These are phyloP conservation scores for Malacoctenus gilli DNA, from an alignment of 2,797 vertebrate species.

Conservation along the genomic window DNA sequence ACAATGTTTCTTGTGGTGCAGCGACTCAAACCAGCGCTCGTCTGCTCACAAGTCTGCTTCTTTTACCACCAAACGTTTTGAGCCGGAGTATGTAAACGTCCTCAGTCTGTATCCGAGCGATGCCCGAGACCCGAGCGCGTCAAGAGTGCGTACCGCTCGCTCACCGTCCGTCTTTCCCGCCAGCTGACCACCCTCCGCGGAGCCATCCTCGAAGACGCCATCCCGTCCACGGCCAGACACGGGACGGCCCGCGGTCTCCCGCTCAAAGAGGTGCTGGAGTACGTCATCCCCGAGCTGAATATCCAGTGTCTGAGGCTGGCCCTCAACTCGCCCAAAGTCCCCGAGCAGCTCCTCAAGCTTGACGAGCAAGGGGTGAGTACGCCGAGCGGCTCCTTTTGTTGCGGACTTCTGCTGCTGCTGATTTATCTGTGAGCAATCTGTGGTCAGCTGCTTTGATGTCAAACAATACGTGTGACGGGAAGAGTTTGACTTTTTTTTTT, in stretches of 20 bases:
- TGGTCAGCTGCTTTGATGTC: conserved; percentile 3
- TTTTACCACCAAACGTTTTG: too few relatives aligned
- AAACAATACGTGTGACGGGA: neutral
- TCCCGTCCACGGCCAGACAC: conserved; percentile 93
- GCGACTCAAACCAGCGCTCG: too few relatives aligned
- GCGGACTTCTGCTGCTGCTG: neutral
- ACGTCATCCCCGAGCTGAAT: conserved; percentile 93
- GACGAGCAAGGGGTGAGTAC: conserved; percentile 96
- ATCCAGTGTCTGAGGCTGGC: conserved; percentile 92
- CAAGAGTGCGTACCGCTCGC: neutral
- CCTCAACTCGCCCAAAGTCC: conserved; percentile 89
- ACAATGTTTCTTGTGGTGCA: too few relatives aligned
- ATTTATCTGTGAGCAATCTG: conserved; percentile 10
- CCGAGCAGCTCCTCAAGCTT: conserved; percentile 93
- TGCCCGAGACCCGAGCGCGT: too few relatives aligned
- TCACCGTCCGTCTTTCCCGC: conserved; percentile 19
- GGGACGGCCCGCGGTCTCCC: conserved; percentile 93
- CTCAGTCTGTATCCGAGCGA: too few relatives aligned
- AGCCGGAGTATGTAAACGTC: too few relatives aligned
- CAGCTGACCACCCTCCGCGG: conserved; percentile 95
- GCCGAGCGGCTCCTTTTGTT: neutral
- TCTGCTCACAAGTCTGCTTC: too few relatives aligned
- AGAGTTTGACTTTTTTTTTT: neutral
- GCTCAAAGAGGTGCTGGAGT: conserved; percentile 95
- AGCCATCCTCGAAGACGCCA: conserved; percentile 94